These are phyloP conservation scores for Brachypodius melanocephalos DNA, from an alignment of 2,113 vertebrate species.

Conservation along the genomic window DNA sequence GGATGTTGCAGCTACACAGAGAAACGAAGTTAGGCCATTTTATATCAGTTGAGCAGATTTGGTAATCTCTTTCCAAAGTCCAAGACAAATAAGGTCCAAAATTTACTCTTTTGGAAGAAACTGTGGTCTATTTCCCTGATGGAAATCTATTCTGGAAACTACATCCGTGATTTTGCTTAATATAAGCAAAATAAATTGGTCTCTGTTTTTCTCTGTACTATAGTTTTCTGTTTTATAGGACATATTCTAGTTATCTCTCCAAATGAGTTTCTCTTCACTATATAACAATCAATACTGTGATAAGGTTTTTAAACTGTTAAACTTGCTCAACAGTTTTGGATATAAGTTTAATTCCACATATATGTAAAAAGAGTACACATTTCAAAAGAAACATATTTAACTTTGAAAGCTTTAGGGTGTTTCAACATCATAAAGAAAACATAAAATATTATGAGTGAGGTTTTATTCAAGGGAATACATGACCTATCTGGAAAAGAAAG, in stretches of 20 bases:
- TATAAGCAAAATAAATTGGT: background rate
- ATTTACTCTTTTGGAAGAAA: background rate
- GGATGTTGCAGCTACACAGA: background rate
- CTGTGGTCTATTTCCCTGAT: background rate
- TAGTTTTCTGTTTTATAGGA: background rate
- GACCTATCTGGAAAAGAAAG: background rate
- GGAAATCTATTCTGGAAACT: background rate
- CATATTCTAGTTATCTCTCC: background rate
- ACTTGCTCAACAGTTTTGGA: background rate
- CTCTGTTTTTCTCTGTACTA: background rate
- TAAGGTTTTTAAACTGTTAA: background rate
- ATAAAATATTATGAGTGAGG: background rate
- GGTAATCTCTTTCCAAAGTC: background rate
- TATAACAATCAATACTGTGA: background rate
- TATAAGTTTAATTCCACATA: background rate
- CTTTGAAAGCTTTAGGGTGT: background rate
- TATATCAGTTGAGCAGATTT: background rate
- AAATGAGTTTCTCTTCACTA: background rate
- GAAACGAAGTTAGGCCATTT: background rate
- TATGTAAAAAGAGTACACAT: background rate
- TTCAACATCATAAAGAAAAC: background rate
- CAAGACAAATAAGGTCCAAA: background rate
- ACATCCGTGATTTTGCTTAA: background rate
- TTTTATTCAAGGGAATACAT: background rate
- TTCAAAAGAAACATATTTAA: background rate